Base-by-base conservation (phyloP, 2,797 vertebrate genomes). In the Danio tinwini region DNA sequence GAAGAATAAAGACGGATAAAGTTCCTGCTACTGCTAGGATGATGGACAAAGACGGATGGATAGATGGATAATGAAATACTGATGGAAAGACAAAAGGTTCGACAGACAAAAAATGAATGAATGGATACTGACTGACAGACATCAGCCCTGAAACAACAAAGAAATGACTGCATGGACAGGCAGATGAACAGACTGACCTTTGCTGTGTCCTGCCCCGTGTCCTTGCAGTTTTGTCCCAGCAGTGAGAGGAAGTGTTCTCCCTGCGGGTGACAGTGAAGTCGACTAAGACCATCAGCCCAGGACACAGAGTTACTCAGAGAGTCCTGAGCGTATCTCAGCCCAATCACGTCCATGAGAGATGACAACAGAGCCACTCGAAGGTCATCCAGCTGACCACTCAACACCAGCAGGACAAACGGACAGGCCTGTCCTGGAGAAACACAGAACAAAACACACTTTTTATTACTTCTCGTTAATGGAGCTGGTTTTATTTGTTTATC, bases 291-390 rank as follows among this genome's bases (percentile, higher is more conserved):
- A 8, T 96, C 88, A 0, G 91, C 85, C 94, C 93, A 94, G 81
- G 91, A 89, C 78, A 96, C 84, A 50, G 89, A 84, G 13, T 67
- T 77, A 40, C 76, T 56, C 47, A 88, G 52, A 7, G 91, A 89
- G 12, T 80, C 67, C 56, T 90, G 89, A 7, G 92, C 89, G 75
- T 79, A 90, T 70, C 81, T 88, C 82, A 90, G 93, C 84, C 95
- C 93, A 70, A 94, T 88, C 89, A 88, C 80, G 62, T 91, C 91
- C 87, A 98, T 92, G 85, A 96, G 85, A 71, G 95, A 94, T 64
- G 87, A 91, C 85, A 98, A 84, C 56, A 92, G 90, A 8, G 89
- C 89, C 0, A 90, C 84, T 84, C 96, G 92, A 68, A 86, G 76
- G 83, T 94, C 91, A 58, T 88, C 87, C 64, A 95, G 86, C 70